A percentile compares a stretch with the other conserved stretches of the same genome.
These are phyloP conservation scores for Seladonia tumulorum DNA, from an alignment of 2,888 invertebrate genomes.

Conservation along the genomic window DNA sequence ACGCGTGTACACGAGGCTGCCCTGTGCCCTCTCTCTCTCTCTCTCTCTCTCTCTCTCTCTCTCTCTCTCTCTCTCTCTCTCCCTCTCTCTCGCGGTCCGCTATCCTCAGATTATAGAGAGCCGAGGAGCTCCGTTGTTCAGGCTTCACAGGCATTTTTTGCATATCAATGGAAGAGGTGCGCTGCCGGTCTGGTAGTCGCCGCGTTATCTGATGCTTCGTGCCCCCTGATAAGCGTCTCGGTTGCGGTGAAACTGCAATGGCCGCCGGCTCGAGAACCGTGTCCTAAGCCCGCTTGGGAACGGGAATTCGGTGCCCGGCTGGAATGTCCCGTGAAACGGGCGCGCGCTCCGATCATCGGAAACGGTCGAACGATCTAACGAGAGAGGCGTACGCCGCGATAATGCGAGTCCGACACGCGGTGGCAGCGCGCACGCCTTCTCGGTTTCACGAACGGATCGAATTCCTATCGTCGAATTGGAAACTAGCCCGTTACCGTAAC, in stretches of 20 bases:
- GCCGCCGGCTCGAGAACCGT: conserved; percentile 8
- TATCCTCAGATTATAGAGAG: conserved; percentile 3
- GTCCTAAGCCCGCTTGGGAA: conserved; percentile 22
- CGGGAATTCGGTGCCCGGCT: conserved; percentile 34
- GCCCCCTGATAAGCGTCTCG: conserved; percentile 53
- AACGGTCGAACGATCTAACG: conserved; percentile 21
- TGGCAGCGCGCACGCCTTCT: conserved; percentile 5
- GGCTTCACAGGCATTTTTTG: conserved; percentile 38
- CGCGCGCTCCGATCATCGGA: conserved; percentile 6
- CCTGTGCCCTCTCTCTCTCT: not conserved
- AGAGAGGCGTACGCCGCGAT: not conserved
- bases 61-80: too few relatives aligned
- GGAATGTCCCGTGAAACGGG: conserved; percentile 28
- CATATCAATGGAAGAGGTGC: conserved; percentile 49
- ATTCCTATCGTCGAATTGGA: conserved; percentile 19
- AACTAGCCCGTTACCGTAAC: conserved; percentile 10
- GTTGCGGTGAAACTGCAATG: conserved; percentile 14
- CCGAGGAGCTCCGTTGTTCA: conserved; percentile 7
- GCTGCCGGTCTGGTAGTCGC: conserved; percentile 27
- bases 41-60: not conserved
- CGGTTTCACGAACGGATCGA: conserved; percentile 11
- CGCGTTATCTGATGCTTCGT: conserved; percentile 55
- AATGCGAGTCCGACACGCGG: not conserved
- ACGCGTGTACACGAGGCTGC: conserved; percentile 28
- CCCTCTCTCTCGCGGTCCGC: not conserved